These are phyloP conservation scores for Gobio gobio DNA, from an alignment of 2,113 vertebrate genomes.

Conservation along the genomic window DNA sequence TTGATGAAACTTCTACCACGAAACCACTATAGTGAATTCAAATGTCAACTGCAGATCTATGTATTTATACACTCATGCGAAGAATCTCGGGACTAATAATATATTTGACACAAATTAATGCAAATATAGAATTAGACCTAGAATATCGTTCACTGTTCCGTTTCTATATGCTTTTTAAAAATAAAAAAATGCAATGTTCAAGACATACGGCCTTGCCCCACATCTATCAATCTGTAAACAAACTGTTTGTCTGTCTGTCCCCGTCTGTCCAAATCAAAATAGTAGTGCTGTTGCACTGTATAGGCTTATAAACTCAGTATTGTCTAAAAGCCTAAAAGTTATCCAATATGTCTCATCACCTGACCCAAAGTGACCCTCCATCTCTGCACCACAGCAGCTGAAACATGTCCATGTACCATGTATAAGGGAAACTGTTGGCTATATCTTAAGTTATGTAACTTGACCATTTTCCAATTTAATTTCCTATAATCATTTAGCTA, in stretches of 20 bases:
- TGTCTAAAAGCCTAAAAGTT: background rate
- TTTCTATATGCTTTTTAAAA: too few species aligned
- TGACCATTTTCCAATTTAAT: background rate
- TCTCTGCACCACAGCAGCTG: background rate
- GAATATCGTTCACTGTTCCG: too few species aligned
- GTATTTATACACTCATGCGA: too few species aligned
- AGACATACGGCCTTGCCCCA: background rate
- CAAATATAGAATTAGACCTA: too few species aligned
- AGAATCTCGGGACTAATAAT: too few species aligned
- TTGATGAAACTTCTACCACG: too few species aligned
- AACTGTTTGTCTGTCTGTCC: background rate
- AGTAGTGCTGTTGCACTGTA: background rate
- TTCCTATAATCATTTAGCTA: background rate
- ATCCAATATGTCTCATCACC: background rate
- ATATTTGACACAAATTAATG: too few species aligned
- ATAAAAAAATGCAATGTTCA: too few species aligned
- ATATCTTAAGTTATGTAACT: background rate
- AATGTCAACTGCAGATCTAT: too few species aligned
- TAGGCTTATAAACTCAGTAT: too few species aligned
- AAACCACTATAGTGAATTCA: too few species aligned
- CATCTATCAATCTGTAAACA: background rate
- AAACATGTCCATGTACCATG: background rate
- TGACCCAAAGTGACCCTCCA: background rate
- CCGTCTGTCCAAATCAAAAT: background rate
- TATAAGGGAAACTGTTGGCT: background rate